Conservation (phyloP, 64 coral and sea anemone species). For the Trachythela sp. region DNA sequence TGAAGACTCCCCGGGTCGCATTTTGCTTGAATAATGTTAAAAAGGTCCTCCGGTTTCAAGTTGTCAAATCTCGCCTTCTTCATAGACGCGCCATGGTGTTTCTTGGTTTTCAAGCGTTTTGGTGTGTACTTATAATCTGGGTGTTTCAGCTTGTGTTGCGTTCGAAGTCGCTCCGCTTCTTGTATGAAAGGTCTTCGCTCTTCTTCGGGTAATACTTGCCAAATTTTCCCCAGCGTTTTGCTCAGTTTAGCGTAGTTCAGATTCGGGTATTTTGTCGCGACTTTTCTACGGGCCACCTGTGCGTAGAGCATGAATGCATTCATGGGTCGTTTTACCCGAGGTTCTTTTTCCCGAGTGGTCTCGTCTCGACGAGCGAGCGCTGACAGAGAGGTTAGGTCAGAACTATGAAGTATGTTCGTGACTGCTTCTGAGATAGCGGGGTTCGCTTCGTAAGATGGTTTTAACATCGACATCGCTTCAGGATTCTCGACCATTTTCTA, state of each 20-base stretch:
- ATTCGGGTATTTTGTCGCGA: constrained; percentile 17
- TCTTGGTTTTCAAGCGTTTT: not conserved
- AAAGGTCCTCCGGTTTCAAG: not conserved
- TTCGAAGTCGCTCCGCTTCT: not conserved
- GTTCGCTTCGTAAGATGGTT: not conserved
- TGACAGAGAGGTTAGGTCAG: not conserved
- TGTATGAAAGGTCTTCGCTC: constrained; percentile 10
- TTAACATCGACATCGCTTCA: not conserved
- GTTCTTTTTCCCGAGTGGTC: not conserved
- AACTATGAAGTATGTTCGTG: constrained; percentile 4
- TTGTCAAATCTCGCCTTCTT: not conserved
- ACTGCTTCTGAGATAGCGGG: not conserved
- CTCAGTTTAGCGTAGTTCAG: constrained; percentile 17
- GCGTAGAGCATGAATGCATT: constrained; percentile 21
- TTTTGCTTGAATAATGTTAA: not conserved
- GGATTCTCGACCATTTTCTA: not conserved
- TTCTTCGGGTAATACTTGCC: constrained; percentile 13
- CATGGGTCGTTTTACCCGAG: not conserved
- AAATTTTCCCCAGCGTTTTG: constrained; percentile 1
- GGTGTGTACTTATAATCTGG: constrained; percentile 9
- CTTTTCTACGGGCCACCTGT: not conserved
- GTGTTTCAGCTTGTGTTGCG: not conserved
- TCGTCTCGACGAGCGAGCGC: not conserved
- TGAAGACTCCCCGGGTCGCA: not conserved
- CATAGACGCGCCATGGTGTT: not conserved